Evolutionary conservation across 2,113 vertebrate genomes (phyloP), one percentile per base, ranked within the genome.

Genomic region (Glaucomys volans): DNA sequence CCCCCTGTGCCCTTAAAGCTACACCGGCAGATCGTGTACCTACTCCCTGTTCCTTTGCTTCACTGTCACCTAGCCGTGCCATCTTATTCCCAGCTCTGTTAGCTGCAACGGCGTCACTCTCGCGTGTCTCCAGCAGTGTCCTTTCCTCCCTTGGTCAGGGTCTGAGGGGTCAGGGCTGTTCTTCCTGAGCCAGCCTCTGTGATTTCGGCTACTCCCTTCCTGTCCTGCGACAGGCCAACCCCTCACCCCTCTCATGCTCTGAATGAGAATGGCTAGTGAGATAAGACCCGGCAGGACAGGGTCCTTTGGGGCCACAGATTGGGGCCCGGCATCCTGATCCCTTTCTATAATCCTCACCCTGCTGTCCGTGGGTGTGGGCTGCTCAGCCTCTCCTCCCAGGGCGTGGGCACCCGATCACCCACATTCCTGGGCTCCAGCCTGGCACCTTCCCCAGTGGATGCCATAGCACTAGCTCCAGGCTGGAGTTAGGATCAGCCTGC

Each of bases 401-500:
- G 97, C 95, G 98, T 97, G 97, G 90, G 95, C 97, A 97, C 97
- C 94, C 6, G 95, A 96, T 97, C 95, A 97, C 96, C 97, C 97
- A 96, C 98, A 98, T 98, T 98, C 98, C 97, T 97, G 82, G 80
- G 87, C 94, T 97, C 35, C 69, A 90, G 86, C 72, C 95, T 98
- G 97, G 95, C 97, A 96, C 84, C 92, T 97, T 97, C 95, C 83
- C 84, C 72, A 86, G 44, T 80, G 80, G 93, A 90, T 47, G 83
- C 94, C 86, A 80, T 75, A 84, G 94, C 75, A n/a, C 22, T 93
- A 72, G 80, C 87, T 76, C 87, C 76, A 91, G 93, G 71, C 64
- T 75, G 91, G 37, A 83, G 32, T 52, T 84, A 71, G 59, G 32
- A 76, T 80, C 52, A 72, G 50, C 22, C 59, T 54, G 83, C n/a